Percentiles rank a stretch among this genome's conserved stretches.
Evolutionary conservation across 2,113 vertebrate genomes (phyloP).

Genomic region (Ifrita kowaldi): DNA sequence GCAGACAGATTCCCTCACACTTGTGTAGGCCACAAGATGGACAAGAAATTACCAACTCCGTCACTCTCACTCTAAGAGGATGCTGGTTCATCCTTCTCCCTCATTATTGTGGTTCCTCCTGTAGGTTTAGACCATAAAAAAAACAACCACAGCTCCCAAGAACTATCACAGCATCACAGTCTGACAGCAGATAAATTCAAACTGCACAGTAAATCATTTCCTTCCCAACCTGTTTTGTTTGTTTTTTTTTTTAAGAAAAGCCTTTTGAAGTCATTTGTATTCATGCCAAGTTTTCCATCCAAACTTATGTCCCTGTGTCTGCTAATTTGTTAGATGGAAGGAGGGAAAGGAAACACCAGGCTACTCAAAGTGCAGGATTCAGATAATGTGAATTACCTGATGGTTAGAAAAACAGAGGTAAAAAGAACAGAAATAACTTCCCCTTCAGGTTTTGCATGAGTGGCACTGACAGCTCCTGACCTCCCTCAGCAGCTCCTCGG

Average conservation of each 20-base stretch:
- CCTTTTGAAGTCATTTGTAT: neutral
- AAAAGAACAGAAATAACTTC: neutral
- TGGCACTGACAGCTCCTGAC: fast-evolving
- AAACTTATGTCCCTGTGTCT: neutral
- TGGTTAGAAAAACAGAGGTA: neutral
- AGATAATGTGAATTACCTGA: neutral
- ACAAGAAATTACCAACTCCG: neutral
- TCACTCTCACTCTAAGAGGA: neutral
- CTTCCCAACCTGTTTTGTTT: neutral
- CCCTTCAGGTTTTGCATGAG: neutral
- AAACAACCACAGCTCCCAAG: neutral
- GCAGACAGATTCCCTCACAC: neutral
- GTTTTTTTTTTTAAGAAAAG: neutral
- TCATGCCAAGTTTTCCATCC: neutral
- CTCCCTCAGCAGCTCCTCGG: neutral
- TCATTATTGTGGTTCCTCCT: neutral
- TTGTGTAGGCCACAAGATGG: neutral
- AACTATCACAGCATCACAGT: neutral
- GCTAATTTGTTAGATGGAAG: neutral
- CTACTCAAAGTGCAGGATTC: neutral
- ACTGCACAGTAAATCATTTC: neutral
- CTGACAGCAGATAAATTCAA: neutral
- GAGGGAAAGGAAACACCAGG: neutral
- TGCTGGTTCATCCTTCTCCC: neutral
- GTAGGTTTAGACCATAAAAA: neutral